Percentiles rank a stretch among this genome's conserved stretches.
Evolutionary conservation across 2,113 vertebrate genomes (phyloP).

Genomic region (Gadus macrocephalus): DNA sequence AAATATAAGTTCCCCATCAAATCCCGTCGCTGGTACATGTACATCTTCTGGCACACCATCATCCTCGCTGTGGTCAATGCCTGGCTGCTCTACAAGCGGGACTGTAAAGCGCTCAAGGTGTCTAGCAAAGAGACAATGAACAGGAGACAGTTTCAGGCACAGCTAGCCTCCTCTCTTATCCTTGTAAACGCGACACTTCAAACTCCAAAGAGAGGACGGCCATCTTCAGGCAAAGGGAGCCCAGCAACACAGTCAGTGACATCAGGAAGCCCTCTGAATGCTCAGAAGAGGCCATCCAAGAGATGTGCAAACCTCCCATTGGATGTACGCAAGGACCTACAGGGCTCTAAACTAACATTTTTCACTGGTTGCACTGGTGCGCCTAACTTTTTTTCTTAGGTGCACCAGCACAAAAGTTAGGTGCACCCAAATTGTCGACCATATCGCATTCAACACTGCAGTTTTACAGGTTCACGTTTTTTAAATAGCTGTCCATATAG

Average conservation of each 20-base stretch:
- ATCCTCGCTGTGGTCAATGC: slow-evolving; percentile 19
- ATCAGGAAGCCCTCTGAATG: neutral
- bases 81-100: slow-evolving; percentile 25
- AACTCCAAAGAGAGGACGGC: slow-evolving; percentile 7
- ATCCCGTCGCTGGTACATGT: neutral
- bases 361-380: too few species aligned
- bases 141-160: slow-evolving; percentile 11
- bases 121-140: neutral
- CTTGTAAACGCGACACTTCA: slow-evolving; percentile 7
- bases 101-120: slow-evolving; percentile 8
- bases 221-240: neutral
- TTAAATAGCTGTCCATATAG: too few species aligned
- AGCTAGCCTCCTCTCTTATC: slow-evolving; percentile 27
- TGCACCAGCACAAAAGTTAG: too few species aligned
- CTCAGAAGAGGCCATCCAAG: neutral
- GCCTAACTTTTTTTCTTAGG: too few species aligned
- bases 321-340: too few species aligned
- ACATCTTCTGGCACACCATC: slow-evolving; percentile 1
- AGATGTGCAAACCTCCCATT: too few species aligned
- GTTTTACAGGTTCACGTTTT: too few species aligned
- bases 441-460: too few species aligned
- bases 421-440: too few species aligned
- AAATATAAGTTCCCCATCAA: slow-evolving; percentile 25
- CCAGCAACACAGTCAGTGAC: neutral
- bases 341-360: too few species aligned